Evolutionary conservation across 2,888 invertebrate species (phyloP).

Genomic region (Cosmia pyralina): DNA sequence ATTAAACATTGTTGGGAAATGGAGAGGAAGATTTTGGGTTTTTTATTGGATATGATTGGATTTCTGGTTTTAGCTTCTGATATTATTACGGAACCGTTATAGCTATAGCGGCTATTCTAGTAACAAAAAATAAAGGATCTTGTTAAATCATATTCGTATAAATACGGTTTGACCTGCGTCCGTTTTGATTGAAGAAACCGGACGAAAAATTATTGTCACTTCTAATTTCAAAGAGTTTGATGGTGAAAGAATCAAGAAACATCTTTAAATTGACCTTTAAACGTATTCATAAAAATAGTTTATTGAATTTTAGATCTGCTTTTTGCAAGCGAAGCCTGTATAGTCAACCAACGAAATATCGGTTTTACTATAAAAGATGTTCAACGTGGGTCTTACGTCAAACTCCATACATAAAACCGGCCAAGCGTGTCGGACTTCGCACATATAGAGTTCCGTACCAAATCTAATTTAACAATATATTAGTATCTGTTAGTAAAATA

Average conservation of each 20-base stretch:
- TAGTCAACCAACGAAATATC: not conserved
- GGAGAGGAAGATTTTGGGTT: slow-evolving; percentile 28
- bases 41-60: slow-evolving; percentile 31
- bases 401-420: too few relatives aligned
- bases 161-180: too few relatives aligned
- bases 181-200: too few relatives aligned
- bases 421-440: too few relatives aligned
- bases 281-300: not conserved
- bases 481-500: too few relatives aligned
- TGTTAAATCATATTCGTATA: too few relatives aligned
- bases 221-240: too few relatives aligned
- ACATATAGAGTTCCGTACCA: too few relatives aligned
- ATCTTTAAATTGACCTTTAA: not conserved
- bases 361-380: too few relatives aligned
- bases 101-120: not conserved
- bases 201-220: not conserved
- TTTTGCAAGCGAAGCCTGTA: not conserved
- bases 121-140: not conserved
- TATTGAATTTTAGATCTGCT: not conserved
- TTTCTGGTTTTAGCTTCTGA: not conserved
- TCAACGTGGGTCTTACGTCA: too few relatives aligned
- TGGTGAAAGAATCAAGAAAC: too few relatives aligned
- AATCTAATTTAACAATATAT: too few relatives aligned
- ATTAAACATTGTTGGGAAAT: slow-evolving; percentile 59
- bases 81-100: not conserved